Percentiles rank a stretch among this genome's conserved stretches.
Conservation (phyloP, 2,888 invertebrate genomes). For the Nymphalis c-album region DNA sequence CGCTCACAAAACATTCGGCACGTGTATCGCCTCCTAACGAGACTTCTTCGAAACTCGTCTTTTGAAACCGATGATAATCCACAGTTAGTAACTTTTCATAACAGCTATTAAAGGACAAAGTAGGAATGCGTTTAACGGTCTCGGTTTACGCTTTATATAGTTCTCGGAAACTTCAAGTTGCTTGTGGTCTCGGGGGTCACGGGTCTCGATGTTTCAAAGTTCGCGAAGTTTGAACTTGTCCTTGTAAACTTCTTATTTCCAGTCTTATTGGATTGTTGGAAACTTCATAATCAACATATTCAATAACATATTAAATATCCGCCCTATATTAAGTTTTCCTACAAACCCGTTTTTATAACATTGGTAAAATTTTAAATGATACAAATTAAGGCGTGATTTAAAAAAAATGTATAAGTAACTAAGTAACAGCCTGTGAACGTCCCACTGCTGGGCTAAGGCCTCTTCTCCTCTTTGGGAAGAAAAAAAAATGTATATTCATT, state of each 20-base stretch:
- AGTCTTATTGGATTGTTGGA: not conserved
- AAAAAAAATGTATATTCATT: too few species aligned
- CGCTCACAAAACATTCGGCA: constrained; percentile 24
- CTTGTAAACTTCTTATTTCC: not conserved
- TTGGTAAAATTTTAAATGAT: too few species aligned
- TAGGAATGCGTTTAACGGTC: constrained; percentile 6
- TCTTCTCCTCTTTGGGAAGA: too few species aligned
- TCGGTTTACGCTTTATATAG: constrained; percentile 5
- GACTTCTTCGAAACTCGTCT: constrained; percentile 13
- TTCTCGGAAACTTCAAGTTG: constrained; percentile 6
- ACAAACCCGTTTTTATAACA: too few species aligned
- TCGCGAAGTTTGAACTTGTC: constrained; percentile 6
- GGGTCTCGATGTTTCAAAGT: not conserved
- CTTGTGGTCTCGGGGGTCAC: constrained; percentile 8
- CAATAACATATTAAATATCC: not conserved
- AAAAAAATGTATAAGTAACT: too few species aligned
- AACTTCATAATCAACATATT: not conserved
- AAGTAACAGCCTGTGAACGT: too few species aligned
- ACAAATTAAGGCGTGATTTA: too few species aligned
- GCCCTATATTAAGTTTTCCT: too few species aligned
- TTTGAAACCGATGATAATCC: constrained; percentile 12
- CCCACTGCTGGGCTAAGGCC: too few species aligned
- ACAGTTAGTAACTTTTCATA: constrained; percentile 14
- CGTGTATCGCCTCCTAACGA: constrained; percentile 34
- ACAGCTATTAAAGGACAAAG: constrained; percentile 17